phyloP scores from a whole-genome alignment of 2,888 invertebrate species.

The Cheilosia scutellata region DNA sequence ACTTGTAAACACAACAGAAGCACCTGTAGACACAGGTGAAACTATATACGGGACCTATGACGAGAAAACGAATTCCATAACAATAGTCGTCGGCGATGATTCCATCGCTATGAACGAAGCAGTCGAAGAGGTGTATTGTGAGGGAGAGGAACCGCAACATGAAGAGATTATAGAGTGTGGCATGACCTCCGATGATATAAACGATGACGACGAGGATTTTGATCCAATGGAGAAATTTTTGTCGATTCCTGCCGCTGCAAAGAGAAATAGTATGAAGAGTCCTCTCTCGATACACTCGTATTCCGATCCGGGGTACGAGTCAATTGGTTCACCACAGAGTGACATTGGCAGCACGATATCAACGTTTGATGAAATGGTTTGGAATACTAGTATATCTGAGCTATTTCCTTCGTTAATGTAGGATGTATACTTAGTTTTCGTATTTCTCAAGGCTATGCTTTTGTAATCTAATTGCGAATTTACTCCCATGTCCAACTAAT shows the following conservation, averaged over 20 bases:
- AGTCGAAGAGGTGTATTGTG: conserved; percentile 84
- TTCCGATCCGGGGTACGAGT: conserved; percentile 89
- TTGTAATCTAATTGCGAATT: background rate
- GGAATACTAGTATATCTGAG: conserved; percentile 91
- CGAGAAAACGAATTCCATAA: conserved; percentile 89
- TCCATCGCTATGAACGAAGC: conserved; percentile 85
- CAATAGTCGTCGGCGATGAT: conserved; percentile 88
- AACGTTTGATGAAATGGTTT: conserved; percentile 86
- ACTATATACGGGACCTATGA: conserved; percentile 90
- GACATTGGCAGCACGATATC: conserved; percentile 76
- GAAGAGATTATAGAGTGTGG: conserved; percentile 80
- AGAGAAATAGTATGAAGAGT: conserved; percentile 79
- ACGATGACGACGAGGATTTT: conserved; percentile 79
- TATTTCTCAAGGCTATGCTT: conserved; percentile 8
- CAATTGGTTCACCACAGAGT: conserved; percentile 86
- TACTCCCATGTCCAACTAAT: background rate
- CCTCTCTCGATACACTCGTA: conserved; percentile 82
- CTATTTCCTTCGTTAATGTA: conserved; percentile 90
- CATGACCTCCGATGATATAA: conserved; percentile 80
- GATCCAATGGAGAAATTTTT: conserved; percentile 81
- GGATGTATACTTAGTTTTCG: background rate
- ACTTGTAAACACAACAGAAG: conserved; percentile 61
- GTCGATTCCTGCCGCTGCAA: conserved; percentile 75
- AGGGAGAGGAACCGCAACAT: conserved; percentile 81
- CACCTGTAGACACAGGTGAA: conserved; percentile 83